phyloP scores from a whole-genome alignment of 23 tunicate species.

The Aplidium turbinatum region DNA sequence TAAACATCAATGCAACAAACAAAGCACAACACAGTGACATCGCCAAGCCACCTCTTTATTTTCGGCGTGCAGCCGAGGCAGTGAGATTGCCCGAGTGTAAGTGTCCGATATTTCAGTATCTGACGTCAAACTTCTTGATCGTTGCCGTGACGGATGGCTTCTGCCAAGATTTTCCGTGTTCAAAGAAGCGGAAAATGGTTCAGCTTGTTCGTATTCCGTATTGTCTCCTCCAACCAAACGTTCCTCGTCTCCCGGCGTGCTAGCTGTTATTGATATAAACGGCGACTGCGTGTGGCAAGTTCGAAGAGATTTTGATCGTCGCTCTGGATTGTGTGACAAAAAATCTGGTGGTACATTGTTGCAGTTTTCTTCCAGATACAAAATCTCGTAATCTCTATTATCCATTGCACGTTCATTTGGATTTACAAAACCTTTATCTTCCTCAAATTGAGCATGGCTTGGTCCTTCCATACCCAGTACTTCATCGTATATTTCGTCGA shows the following conservation, averaged over 20 bases:
- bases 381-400: neutral
- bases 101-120: too few relatives aligned
- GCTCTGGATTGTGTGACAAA: too few relatives aligned
- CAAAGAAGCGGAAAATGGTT: neutral
- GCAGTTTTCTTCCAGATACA: neutral
- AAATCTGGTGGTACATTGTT: too few relatives aligned
- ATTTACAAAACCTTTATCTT: neutral
- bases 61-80: conserved; percentile 55
- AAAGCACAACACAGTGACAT: conserved; percentile 3
- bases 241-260: conserved; percentile 41
- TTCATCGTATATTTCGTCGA: neutral
- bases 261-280: conserved; percentile 54
- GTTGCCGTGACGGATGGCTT: neutral
- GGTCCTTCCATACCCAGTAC: neutral
- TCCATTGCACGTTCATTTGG: neutral
- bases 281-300: conserved; percentile 11
- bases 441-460: neutral
- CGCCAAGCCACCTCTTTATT: conserved; percentile 29
- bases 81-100: conserved; percentile 49
- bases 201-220: neutral
- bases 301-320: neutral
- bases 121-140: neutral
- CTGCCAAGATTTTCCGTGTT: neutral
- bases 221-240: too few relatives aligned
- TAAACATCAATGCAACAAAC: neutral